Percentiles rank a stretch among this genome's conserved stretches.
Conservation (phyloP, 2,113 vertebrate species). For the Seriola rivoliana region DNA sequence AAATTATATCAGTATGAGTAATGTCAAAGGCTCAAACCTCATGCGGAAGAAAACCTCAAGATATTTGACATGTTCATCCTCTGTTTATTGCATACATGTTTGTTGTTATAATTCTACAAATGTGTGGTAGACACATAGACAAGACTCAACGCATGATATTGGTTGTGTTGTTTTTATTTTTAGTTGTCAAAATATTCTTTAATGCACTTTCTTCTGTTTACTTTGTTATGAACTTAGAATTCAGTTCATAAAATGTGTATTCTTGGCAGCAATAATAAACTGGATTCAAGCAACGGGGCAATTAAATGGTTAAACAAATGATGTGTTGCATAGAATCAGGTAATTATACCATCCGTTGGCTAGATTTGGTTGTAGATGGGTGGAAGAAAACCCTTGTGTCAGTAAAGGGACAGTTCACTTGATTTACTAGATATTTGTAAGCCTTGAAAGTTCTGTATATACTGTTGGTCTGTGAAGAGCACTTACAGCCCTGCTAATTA, state of each 20-base stretch:
- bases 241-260: slow-evolving; percentile 26
- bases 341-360: neutral
- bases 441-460: slow-evolving; percentile 2
- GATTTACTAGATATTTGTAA: slow-evolving; percentile 3
- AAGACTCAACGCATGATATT: slow-evolving; percentile 1
- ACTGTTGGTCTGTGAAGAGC: neutral
- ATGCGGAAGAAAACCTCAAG: neutral
- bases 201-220: slow-evolving; percentile 5
- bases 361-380: neutral
- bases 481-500: neutral
- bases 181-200: slow-evolving; percentile 1
- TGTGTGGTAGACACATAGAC: neutral
- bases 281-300: slow-evolving; percentile 8
- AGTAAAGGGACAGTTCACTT: neutral
- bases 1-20: neutral
- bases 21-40: slow-evolving; percentile 14
- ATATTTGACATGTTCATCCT: slow-evolving; percentile 14
- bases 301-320: neutral
- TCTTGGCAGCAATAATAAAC: slow-evolving; percentile 66
- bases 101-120: neutral
- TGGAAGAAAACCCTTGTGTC: neutral
- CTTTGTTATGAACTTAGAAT: slow-evolving; percentile 5
- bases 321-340: neutral
- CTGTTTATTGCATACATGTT: neutral
- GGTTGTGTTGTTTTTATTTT: slow-evolving; percentile 3